Evolutionary conservation across 1,140 invertebrate genomes (phyloP).

Genomic region (Asbolus verrucosus): DNA sequence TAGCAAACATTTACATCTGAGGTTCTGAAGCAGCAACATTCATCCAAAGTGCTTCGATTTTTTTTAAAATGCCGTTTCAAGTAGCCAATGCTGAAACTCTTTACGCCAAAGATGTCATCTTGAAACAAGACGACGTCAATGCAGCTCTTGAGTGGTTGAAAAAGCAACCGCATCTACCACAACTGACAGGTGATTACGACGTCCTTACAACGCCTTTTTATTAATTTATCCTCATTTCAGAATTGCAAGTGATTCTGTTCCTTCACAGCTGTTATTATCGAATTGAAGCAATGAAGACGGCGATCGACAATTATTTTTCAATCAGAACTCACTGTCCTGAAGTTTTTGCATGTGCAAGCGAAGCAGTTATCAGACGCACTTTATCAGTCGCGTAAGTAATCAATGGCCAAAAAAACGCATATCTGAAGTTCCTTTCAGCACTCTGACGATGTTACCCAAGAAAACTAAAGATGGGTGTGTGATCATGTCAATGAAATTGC

Average conservation of each 20-base stretch:
- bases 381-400: background rate
- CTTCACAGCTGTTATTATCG: slow-evolving; percentile 74
- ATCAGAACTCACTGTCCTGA: slow-evolving; percentile 66
- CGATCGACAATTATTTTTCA: slow-evolving; percentile 75
- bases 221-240: slow-evolving; percentile 61
- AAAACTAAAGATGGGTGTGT: slow-evolving; percentile 69
- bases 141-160: slow-evolving; percentile 33
- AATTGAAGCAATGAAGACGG: slow-evolving; percentile 72
- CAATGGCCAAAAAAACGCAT: no score
- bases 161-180: slow-evolving; percentile 46
- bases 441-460: no score
- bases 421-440: no score
- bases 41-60: no score
- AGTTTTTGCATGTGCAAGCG: background rate
- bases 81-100: slow-evolving; percentile 1
- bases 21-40: no score
- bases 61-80: slow-evolving; percentile 3
- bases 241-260: slow-evolving; percentile 72
- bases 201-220: no score
- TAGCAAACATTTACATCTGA: no score
- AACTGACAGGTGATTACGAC: slow-evolving; percentile 30
- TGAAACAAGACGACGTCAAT: slow-evolving; percentile 42
- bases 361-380: background rate
- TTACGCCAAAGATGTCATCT: slow-evolving; percentile 38
- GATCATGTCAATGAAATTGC: slow-evolving; percentile 67